Evolutionary conservation across 2,888 invertebrate species (phyloP), one percentile per base, ranked within the genome.

Genomic region (Aplocera efformata): DNA sequence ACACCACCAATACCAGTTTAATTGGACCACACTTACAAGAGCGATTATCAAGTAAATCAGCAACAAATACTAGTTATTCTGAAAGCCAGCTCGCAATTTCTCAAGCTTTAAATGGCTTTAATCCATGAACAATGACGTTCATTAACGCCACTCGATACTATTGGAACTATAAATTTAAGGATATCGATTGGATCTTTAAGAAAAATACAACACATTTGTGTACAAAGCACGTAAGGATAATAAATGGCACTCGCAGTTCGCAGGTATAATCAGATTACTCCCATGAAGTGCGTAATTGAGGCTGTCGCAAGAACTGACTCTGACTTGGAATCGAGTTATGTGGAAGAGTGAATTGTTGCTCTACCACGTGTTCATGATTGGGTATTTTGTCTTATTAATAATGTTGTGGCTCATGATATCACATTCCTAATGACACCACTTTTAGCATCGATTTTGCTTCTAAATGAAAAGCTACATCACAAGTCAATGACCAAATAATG

Each of bases 231-330:
- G 53, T 43, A 43, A 50, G 40, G 38, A 45, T 47, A 47, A 48
- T 52, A 41, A 47, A 51, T 50, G 54, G 52, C 40, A 26, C 23
- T 44, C 38, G 43, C 32, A 50, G 35, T 47, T 42, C 47, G 44
- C 50, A 36, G 33, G 50, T 41, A 49, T 57, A 58, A 65, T 66
- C 63, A 49, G 58, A 63, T 63, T 61, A 66, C 55, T 61, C 55
- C 56, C 56, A 51, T 55, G 54, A 57, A 55, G 58, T 57, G 53
- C 56, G 59, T 61, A 63, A 67, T 64, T 63, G 60, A 29, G 25
- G 25, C 27, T 40, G 44, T 40, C 35, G 32, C 25, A 32, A 32
- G 22, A 35, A 40, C 44, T 26, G 17, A 28, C 28, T 39, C 11
- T 26, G 17, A 28, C 28, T 39, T 8, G 26, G 5, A 26, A 34